A percentile compares a stretch with the other conserved stretches of the same genome.
These are phyloP conservation scores for Phataginus tricuspis DNA, from an alignment of 2,797 vertebrate species.

Conservation along the genomic window DNA sequence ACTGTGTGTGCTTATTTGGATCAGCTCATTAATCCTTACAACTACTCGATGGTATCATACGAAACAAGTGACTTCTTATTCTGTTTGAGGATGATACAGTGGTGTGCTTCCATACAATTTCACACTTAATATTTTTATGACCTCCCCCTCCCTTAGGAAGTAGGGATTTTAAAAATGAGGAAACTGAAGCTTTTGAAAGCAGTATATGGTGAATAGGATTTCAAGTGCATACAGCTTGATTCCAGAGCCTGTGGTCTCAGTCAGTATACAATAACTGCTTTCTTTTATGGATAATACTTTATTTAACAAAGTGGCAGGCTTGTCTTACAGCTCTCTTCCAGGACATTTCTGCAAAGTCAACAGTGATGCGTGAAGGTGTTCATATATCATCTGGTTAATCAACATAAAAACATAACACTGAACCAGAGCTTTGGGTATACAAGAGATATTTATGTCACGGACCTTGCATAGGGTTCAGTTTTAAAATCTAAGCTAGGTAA, in stretches of 20 bases:
- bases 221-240: neutral
- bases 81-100: neutral
- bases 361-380: neutral
- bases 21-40: neutral
- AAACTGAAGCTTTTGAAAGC: slow-evolving; percentile 13
- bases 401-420: neutral
- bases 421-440: neutral
- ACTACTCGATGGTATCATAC: neutral
- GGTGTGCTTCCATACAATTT: neutral
- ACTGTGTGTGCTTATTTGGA: neutral
- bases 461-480: neutral
- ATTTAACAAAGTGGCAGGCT: neutral
- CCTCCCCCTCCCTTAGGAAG: neutral
- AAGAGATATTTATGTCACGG: neutral
- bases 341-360: neutral
- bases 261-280: neutral
- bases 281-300: neutral
- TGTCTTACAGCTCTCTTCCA: neutral
- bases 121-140: neutral
- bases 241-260: neutral
- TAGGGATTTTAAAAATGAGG: neutral
- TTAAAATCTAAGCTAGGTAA: neutral
- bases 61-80: neutral
- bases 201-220: neutral
- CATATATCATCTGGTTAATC: too few relatives aligned